Conservation (phyloP, 2,888 invertebrate species). For the Cerastis rubricosa region DNA sequence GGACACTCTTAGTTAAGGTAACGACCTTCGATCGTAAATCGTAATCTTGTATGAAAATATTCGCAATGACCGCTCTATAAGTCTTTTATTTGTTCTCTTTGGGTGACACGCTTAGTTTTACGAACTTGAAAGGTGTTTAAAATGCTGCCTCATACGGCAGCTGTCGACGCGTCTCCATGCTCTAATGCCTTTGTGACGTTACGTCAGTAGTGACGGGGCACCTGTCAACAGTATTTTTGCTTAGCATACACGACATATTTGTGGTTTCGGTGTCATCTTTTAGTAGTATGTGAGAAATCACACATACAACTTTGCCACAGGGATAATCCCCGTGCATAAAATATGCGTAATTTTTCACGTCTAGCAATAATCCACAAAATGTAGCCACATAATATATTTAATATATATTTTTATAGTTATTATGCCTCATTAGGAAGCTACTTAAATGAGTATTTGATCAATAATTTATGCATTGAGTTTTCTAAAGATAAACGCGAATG, state of each 20-base stretch:
- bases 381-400: too few species aligned
- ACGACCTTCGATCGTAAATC: too few species aligned
- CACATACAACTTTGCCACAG: background rate
- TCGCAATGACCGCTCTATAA: too few species aligned
- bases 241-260: too few species aligned
- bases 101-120: background rate
- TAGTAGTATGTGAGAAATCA: background rate
- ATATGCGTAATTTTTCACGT: background rate
- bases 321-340: background rate
- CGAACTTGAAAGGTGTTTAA: background rate
- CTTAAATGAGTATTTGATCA: background rate
- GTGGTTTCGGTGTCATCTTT: background rate
- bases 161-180: background rate
- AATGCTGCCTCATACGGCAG: background rate
- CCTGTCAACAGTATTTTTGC: too few species aligned
- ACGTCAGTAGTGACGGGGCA: background rate
- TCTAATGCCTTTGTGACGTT: background rate
- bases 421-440: background rate
- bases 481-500: too few species aligned
- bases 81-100: too few species aligned
- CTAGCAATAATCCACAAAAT: background rate
- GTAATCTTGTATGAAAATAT: too few species aligned
- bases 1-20: too few species aligned
- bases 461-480: background rate
- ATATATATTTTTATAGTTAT: background rate